Percentiles rank a stretch among this genome's conserved stretches.
phyloP scores from a whole-genome alignment of 1,140 invertebrate genomes.

The Pissodes strobi region DNA sequence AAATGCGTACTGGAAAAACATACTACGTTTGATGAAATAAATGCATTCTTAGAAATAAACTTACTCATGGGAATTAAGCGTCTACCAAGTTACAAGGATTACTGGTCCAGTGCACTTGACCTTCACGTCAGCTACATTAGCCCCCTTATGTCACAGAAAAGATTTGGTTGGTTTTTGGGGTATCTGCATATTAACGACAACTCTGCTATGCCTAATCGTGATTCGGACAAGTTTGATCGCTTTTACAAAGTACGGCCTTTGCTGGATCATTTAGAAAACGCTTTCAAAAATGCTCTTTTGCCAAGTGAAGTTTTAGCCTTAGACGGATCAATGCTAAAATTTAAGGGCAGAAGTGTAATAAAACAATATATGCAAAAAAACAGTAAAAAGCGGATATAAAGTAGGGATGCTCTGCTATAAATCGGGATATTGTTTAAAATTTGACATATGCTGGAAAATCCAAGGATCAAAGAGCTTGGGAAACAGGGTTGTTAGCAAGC shows the following conservation, averaged over 20 bases:
- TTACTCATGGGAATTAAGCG: too few relatives aligned
- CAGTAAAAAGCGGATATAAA: conserved; percentile 53
- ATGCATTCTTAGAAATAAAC: too few relatives aligned
- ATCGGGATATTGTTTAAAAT: conserved; percentile 19
- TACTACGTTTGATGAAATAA: conserved; percentile 23
- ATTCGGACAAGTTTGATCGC: conserved; percentile 39
- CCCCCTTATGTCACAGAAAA: conserved; percentile 13
- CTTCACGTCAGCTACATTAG: conserved; percentile 12
- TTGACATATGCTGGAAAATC: conserved; percentile 49
- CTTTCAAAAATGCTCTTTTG: neutral
- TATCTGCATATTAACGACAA: conserved; percentile 47
- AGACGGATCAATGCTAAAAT: conserved; percentile 51
- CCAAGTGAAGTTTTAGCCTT: conserved; percentile 17
- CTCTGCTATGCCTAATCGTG: conserved; percentile 26
- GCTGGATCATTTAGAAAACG: neutral
- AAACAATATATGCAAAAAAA: conserved; percentile 54
- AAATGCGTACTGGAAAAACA: conserved; percentile 1
- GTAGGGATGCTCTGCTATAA: conserved; percentile 38
- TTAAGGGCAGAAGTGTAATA: conserved; percentile 49
- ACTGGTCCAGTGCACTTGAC: too few relatives aligned
- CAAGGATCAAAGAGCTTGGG: conserved; percentile 46
- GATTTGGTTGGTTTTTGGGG: conserved; percentile 26
- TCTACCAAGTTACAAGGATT: conserved; percentile 7
- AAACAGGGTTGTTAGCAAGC: conserved; percentile 38
- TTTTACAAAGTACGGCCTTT: conserved; percentile 40